These are phyloP conservation scores for Ganaspis brasiliensis DNA, from an alignment of 2,888 invertebrate species.

Conservation along the genomic window DNA sequence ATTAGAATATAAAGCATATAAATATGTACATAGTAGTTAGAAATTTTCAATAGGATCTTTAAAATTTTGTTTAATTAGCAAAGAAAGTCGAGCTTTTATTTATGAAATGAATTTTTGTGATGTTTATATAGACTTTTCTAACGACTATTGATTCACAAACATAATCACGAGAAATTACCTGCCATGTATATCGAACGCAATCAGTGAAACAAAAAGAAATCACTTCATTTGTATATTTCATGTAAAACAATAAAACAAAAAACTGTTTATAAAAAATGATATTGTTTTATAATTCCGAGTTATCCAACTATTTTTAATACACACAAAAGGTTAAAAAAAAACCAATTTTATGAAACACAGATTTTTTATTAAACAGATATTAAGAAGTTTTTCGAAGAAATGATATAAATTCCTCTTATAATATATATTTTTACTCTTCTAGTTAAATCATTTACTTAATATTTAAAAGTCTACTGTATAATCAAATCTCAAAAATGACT, in stretches of 20 bases:
- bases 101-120: conserved; percentile 28
- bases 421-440: background rate
- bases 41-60: conserved; percentile 15
- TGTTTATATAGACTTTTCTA: conserved; percentile 53
- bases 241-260: conserved; percentile 75
- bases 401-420: conserved; percentile 8
- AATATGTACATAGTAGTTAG: conserved; percentile 41
- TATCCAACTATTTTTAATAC: no score
- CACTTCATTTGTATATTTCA: conserved; percentile 76
- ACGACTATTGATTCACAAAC: conserved; percentile 57
- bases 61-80: background rate
- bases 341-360: no score
- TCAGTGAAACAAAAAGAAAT: conserved; percentile 59
- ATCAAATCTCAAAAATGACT: background rate
- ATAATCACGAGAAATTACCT: conserved; percentile 56
- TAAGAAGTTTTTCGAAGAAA: conserved; percentile 5
- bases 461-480: background rate
- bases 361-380: conserved; percentile 30
- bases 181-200: conserved; percentile 63
- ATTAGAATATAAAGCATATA: conserved; percentile 23
- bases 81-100: background rate
- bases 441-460: no score
- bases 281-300: background rate
- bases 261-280: conserved; percentile 73
- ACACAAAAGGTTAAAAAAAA: no score